Evolutionary conservation across 2,888 invertebrate species (phyloP).

Genomic region (Encarsia formosa): DNA sequence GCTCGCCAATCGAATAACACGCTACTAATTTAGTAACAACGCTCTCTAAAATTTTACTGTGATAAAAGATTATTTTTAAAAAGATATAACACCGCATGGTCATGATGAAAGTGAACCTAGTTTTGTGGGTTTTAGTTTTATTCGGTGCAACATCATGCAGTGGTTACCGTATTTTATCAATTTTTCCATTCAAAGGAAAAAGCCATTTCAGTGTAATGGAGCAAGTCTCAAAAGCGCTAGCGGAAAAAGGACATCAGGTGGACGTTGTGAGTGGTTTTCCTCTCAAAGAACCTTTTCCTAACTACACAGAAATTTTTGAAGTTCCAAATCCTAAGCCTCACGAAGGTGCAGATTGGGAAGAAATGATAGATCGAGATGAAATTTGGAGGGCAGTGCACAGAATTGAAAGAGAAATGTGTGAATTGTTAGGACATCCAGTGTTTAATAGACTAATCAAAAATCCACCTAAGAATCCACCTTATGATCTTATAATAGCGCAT

Average conservation of each 20-base stretch:
- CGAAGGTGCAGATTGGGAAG: background rate
- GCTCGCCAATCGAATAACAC: no score
- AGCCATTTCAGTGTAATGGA: conserved; percentile 14
- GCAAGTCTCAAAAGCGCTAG: conserved; percentile 4
- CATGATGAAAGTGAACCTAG: background rate
- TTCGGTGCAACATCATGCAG: background rate
- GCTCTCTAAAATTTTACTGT: no score
- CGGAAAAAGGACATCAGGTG: conserved; percentile 17
- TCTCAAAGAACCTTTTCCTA: conserved; percentile 5
- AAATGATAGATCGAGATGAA: background rate
- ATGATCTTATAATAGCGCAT: conserved; percentile 7
- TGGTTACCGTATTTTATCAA: conserved; percentile 8
- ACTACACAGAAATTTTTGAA: conserved; percentile 18
- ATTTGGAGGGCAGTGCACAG: background rate
- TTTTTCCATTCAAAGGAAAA: conserved; percentile 11
- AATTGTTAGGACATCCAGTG: conserved; percentile 3
- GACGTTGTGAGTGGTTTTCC: conserved; percentile 15
- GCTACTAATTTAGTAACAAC: no score
- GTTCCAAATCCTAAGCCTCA: background rate
- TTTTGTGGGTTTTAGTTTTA: background rate
- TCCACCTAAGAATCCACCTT: conserved; percentile 9
- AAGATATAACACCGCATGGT: no score
- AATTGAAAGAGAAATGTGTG: background rate
- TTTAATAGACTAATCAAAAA: conserved; percentile 6
- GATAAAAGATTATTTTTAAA: no score